phyloP scores from a whole-genome alignment of 2,888 invertebrate species.

The Chironomus riparius region DNA sequence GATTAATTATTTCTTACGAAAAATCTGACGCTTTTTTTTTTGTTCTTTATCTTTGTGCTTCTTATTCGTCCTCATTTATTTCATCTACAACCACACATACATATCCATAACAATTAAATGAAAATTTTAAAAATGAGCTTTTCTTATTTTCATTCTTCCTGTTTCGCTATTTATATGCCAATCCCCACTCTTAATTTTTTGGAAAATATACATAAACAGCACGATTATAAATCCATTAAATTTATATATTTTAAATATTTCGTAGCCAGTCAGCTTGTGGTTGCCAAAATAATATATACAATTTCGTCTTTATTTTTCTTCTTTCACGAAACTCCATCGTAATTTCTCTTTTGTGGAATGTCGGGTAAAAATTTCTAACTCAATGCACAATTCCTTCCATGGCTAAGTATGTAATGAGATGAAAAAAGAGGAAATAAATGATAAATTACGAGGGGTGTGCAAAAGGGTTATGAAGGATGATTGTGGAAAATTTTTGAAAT shows the following conservation, averaged over 20 bases:
- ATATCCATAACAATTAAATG: no score
- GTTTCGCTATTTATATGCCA: background rate
- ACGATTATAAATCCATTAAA: conserved; percentile 7
- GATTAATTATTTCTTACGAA: conserved; percentile 4
- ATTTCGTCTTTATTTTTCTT: background rate
- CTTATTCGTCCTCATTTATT: background rate
- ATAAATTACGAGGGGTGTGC: no score
- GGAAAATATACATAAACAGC: background rate
- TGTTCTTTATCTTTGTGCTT: no score
- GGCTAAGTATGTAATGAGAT: no score
- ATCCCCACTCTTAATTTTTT: background rate
- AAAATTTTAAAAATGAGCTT: background rate
- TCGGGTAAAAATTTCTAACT: background rate
- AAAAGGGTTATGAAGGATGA: no score
- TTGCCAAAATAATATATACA: background rate
- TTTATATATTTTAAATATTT: background rate
- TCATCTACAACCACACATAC: no score
- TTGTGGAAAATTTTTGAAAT: no score
- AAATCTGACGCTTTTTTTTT: background rate
- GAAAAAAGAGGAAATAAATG: no score
- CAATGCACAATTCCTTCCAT: background rate
- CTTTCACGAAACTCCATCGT: no score
- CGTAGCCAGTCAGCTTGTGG: background rate
- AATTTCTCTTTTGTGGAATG: background rate
- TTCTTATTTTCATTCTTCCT: background rate